These are phyloP conservation scores for Melanotus villosus DNA, from an alignment of 2,888 invertebrate genomes.

Conservation along the genomic window DNA sequence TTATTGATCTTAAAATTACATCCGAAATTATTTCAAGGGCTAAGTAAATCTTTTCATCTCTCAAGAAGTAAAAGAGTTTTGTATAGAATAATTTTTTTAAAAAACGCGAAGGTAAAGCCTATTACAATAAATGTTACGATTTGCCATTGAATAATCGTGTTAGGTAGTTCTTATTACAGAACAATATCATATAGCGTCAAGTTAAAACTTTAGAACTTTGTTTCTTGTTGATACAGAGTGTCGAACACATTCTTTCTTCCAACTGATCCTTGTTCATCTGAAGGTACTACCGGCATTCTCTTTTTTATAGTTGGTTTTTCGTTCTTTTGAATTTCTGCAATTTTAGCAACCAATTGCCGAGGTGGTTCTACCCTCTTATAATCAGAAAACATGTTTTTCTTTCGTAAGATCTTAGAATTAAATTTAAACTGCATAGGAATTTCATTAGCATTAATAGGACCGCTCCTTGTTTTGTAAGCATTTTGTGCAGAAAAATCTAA, in stretches of 20 bases:
- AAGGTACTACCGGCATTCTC: not conserved
- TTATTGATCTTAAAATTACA: too few relatives aligned
- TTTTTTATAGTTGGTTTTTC: slow-evolving; percentile 46
- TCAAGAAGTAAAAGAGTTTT: too few relatives aligned
- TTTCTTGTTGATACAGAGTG: slow-evolving; percentile 34
- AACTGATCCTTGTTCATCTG: not conserved
- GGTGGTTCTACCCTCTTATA: slow-evolving; percentile 62
- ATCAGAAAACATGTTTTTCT: slow-evolving; percentile 62
- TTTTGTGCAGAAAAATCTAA: not conserved
- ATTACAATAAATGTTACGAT: too few relatives aligned
- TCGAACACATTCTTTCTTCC: slow-evolving; percentile 27
- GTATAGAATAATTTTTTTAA: too few relatives aligned
- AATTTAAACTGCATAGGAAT: slow-evolving; percentile 59
- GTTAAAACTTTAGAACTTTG: too few relatives aligned
- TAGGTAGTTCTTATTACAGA: too few relatives aligned
- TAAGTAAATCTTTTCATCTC: too few relatives aligned
- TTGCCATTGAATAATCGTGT: too few relatives aligned
- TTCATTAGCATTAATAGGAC: slow-evolving; percentile 56
- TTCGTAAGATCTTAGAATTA: slow-evolving; percentile 59
- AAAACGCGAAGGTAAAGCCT: too few relatives aligned
- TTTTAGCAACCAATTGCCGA: slow-evolving; percentile 55
- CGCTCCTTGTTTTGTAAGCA: slow-evolving; percentile 55
- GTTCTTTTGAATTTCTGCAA: slow-evolving; percentile 59
- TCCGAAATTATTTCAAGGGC: too few relatives aligned
- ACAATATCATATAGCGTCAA: too few relatives aligned